Base-by-base conservation (phyloP, 2,113 vertebrate genomes). In the Synchiropus splendidus region DNA sequence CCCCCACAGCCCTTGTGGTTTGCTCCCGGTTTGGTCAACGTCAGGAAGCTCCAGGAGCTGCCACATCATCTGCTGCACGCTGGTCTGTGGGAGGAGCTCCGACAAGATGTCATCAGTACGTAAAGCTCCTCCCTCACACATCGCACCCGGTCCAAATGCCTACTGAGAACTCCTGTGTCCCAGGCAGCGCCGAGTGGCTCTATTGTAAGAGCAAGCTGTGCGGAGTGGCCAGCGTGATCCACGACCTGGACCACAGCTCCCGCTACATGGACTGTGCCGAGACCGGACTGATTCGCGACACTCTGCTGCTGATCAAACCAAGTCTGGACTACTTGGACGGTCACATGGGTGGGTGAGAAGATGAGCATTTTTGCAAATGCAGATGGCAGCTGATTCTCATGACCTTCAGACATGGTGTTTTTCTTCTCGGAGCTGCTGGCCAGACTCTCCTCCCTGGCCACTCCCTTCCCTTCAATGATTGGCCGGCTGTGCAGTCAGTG, bases 161-260 rank as follows among this genome's bases (percentile, higher is more conserved):
- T n/a, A 31, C 16, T 2, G 11, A 5, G 10, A 9, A n/a, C 30
- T 15, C 5, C 11, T 38, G 18, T 11, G 10, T 39, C 10, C 1
- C 67, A 93, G 92, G 88, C 16, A 88, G 58, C 33, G 72, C 82
- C 49, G 81, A 79, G 53, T 93, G 90, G 89, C 78, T 93, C 33
- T 82, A 58, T 47, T 87, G 83, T 67, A 83, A 86, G 64, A 78
- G 41, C 5, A 12, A 70, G 5, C 70, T 76, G 0, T 83, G 74
- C 39, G 86, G 89, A 4, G 55, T 83, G 0, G 69, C 79, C 38
- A 61, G 66, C 6, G 60, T 80, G 36, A 76, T 87, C 40, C 75
- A 79, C 1, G 91, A 91, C 61, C 80, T 91, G 48, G 83, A 80
- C 52, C 62, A 79, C 36, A 82, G 86, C 11, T 43, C 61, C 41